These are phyloP conservation scores for Biston stratarius DNA, from an alignment of 2,888 invertebrate genomes.

Conservation along the genomic window DNA sequence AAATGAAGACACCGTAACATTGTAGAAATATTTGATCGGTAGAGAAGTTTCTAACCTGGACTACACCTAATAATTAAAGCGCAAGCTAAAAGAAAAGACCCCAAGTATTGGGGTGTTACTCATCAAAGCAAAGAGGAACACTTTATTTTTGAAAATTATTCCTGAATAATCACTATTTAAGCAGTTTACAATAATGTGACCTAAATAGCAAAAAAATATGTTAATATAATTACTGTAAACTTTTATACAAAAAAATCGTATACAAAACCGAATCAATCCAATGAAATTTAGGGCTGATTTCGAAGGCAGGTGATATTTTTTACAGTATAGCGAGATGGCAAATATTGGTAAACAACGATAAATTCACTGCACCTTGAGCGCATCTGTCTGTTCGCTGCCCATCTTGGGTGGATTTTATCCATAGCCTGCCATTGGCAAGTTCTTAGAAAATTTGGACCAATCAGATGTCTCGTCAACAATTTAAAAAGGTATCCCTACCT, in stretches of 20 bases:
- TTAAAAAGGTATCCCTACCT: slow-evolving; percentile 64
- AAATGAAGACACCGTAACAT: not conserved
- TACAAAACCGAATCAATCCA: slow-evolving; percentile 5
- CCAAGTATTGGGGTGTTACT: too few relatives aligned
- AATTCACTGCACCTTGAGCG: slow-evolving; percentile 66
- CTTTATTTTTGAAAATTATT: too few relatives aligned
- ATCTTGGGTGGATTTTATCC: slow-evolving; percentile 65
- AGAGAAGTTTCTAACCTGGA: too few relatives aligned
- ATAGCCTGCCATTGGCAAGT: slow-evolving; percentile 64
- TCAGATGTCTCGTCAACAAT: slow-evolving; percentile 51
- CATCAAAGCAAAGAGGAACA: too few relatives aligned
- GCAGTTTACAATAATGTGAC: too few relatives aligned
- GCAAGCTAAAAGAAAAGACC: not conserved
- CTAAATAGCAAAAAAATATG: too few relatives aligned
- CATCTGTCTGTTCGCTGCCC: slow-evolving; percentile 66
- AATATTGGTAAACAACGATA: slow-evolving; percentile 60
- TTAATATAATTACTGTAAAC: not conserved
- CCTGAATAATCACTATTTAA: too few relatives aligned
- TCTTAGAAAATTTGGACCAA: slow-evolving; percentile 61
- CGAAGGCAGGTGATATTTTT: slow-evolving; percentile 63
- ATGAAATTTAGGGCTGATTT: slow-evolving; percentile 19
- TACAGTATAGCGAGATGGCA: slow-evolving; percentile 51
- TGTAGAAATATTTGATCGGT: not conserved
- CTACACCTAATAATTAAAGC: too few relatives aligned
- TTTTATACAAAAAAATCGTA: not conserved